These are phyloP conservation scores for Cheumatopsyche charites DNA, from an alignment of 1,140 invertebrate genomes.

Conservation along the genomic window DNA sequence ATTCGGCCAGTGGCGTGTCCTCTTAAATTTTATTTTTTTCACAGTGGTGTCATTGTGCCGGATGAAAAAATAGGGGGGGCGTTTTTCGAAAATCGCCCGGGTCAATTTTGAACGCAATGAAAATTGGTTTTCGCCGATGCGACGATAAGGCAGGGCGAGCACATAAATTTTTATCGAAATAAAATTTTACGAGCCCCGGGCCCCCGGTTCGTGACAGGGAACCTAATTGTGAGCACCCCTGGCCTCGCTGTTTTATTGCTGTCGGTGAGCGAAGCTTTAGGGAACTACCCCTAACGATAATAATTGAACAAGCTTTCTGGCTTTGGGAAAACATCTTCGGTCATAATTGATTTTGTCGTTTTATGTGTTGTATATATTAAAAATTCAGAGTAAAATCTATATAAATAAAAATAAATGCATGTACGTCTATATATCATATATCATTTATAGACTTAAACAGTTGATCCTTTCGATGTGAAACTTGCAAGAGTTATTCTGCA, in stretches of 20 bases:
- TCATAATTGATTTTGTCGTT: too few species aligned
- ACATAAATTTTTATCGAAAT: slow-evolving; percentile 25
- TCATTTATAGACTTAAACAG: too few species aligned
- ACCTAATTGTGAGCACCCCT: not conserved
- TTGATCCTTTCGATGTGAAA: too few species aligned
- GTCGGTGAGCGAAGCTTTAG: not conserved
- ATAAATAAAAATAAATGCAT: too few species aligned
- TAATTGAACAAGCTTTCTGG: too few species aligned
- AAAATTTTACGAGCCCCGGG: slow-evolving; percentile 22
- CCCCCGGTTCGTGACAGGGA: not conserved
- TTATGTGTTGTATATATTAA: too few species aligned
- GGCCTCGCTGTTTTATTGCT: not conserved
- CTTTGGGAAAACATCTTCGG: too few species aligned
- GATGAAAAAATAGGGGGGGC: too few species aligned
- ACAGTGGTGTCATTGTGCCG: not conserved
- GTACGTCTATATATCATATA: too few species aligned
- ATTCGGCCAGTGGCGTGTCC: not conserved
- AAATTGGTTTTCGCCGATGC: slow-evolving; percentile 3
- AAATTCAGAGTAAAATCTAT: too few species aligned
- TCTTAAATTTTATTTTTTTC: slow-evolving; percentile 1
- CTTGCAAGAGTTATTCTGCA: too few species aligned
- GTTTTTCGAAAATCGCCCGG: not conserved
- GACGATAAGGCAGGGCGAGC: not conserved
- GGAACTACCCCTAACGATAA: too few species aligned
- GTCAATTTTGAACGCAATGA: slow-evolving; percentile 9